Percentiles rank a stretch among this genome's conserved stretches.
Conservation (phyloP, 2,113 vertebrate species). For the Epinephelus cyanopodus region DNA sequence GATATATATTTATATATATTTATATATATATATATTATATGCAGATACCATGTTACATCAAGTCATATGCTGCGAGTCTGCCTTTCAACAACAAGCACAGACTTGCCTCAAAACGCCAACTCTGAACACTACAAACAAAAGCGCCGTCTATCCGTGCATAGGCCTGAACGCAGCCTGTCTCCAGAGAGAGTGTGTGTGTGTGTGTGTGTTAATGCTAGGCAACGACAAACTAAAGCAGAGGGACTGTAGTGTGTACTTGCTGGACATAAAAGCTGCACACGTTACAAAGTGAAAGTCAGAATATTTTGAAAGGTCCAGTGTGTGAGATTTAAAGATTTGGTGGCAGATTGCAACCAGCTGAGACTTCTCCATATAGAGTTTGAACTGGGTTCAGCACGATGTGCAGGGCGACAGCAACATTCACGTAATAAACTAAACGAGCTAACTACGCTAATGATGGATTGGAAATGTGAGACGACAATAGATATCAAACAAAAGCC, state of each 20-base stretch:
- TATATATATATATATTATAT: constrained; percentile 52
- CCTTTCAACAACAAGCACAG: constrained; percentile 46
- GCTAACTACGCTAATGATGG: no score
- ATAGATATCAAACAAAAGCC: no score
- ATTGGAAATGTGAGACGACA: no score
- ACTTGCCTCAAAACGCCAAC: constrained; percentile 56
- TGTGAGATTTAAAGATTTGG: no score
- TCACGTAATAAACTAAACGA: no score
- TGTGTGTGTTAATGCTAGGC: constrained; percentile 15
- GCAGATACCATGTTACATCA: constrained; percentile 66
- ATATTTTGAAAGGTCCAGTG: background rate
- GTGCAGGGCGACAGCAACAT: no score
- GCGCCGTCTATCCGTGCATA: constrained; percentile 50
- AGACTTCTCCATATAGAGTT: no score
- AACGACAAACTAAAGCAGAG: constrained; percentile 41
- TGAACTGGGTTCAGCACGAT: no score
- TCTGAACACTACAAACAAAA: constrained; percentile 63
- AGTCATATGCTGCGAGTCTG: constrained; percentile 54
- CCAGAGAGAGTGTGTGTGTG: constrained; percentile 33
- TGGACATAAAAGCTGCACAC: constrained; percentile 24
- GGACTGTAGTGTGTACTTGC: constrained; percentile 43
- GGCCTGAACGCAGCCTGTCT: constrained; percentile 61
- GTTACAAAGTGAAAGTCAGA: background rate
- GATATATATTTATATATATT: constrained; percentile 50
- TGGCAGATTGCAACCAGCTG: no score